Percentiles rank a stretch among this genome's conserved stretches.
phyloP scores from a whole-genome alignment of 2,797 vertebrate genomes.

The Aeoliscus strigatus region DNA sequence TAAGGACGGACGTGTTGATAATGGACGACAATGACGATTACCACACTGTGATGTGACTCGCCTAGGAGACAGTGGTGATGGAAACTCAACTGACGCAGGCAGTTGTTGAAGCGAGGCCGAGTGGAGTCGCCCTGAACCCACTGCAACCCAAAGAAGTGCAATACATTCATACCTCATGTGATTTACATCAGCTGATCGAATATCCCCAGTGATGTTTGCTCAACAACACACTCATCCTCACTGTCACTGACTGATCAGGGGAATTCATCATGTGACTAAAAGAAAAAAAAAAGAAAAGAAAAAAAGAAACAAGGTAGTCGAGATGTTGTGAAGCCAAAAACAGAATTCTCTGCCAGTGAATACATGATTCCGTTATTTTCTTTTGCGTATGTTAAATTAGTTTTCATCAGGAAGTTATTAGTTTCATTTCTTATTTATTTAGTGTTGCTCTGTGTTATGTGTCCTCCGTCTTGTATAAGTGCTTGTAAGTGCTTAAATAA shows the following conservation, averaged over 20 bases:
- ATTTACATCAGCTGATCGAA: slow-evolving; percentile 54
- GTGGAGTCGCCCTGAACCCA: slow-evolving; percentile 42
- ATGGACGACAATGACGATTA: slow-evolving; percentile 12
- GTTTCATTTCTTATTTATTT: slow-evolving; percentile 68
- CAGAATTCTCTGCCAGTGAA: slow-evolving; percentile 51
- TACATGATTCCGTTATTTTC: slow-evolving; percentile 39
- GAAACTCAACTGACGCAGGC: slow-evolving; percentile 27
- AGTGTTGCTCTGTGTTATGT: slow-evolving; percentile 46
- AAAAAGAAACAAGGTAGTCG: slow-evolving; percentile 18
- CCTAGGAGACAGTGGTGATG: slow-evolving; percentile 18
- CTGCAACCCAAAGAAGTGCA: slow-evolving; percentile 80
- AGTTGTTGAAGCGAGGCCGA: slow-evolving; percentile 15
- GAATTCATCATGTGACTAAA: slow-evolving; percentile 38
- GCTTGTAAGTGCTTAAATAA: slow-evolving; percentile 70
- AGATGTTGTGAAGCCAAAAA: slow-evolving; percentile 59
- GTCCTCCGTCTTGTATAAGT: slow-evolving; percentile 46
- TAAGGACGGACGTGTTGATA: slow-evolving; percentile 10
- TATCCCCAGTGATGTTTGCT: slow-evolving; percentile 29
- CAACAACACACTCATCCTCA: slow-evolving; percentile 21
- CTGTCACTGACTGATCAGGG: slow-evolving; percentile 55
- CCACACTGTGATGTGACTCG: slow-evolving; percentile 31
- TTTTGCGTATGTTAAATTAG: slow-evolving; percentile 55
- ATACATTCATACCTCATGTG: slow-evolving; percentile 80
- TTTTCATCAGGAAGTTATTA: slow-evolving; percentile 48
- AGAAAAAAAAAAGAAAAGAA: slow-evolving; percentile 31